phyloP scores from a whole-genome alignment of 2,888 invertebrate genomes.

The Synergus itoensis region DNA sequence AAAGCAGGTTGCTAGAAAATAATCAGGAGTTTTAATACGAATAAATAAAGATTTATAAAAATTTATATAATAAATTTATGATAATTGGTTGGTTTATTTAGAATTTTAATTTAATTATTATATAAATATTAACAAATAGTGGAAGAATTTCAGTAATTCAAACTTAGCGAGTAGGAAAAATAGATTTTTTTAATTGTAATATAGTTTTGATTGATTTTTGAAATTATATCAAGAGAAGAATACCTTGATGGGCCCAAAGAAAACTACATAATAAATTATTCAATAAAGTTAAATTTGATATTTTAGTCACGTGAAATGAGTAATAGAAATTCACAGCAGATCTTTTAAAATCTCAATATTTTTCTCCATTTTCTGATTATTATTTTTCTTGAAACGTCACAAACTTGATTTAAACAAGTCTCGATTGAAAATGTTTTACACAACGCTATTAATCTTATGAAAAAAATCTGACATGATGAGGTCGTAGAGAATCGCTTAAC shows the following conservation, averaged over 20 bases:
- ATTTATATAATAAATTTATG: not conserved
- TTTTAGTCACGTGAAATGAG: not conserved
- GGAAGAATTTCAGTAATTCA: not conserved
- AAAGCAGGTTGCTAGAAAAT: conserved; percentile 18
- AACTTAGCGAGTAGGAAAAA: not conserved
- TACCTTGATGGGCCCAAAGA: not conserved
- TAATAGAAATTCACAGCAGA: not conserved
- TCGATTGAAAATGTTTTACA: not conserved
- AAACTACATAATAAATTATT: not conserved
- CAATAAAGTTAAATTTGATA: not conserved
- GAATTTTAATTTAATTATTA: not conserved
- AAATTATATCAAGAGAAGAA: not conserved
- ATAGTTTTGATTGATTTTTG: not conserved
- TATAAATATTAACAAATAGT: not conserved
- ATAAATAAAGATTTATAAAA: not conserved
- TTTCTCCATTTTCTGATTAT: not conserved
- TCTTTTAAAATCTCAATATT: not conserved
- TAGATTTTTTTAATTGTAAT: too few relatives aligned
- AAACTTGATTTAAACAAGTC: too few relatives aligned
- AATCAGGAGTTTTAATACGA: conserved; percentile 5
- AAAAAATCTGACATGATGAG: not conserved
- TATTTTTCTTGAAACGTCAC: not conserved
- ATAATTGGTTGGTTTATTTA: not conserved
- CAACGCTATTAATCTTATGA: not conserved
- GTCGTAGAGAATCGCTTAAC: not conserved